phyloP scores from a whole-genome alignment of 2,888 invertebrate species.

The Tachina grossa region DNA sequence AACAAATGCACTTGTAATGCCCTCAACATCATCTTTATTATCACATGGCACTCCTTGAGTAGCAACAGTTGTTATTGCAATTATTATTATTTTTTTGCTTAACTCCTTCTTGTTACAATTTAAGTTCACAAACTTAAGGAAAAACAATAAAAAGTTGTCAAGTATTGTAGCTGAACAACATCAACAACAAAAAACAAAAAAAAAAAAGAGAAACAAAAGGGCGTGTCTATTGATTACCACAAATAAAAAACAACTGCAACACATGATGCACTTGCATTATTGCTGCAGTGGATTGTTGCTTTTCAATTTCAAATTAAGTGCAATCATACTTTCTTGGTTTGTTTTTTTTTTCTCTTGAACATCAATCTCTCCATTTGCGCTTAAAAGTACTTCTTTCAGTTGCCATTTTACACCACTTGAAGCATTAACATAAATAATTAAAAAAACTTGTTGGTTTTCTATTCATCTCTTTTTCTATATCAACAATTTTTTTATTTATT shows the following conservation, averaged over 20 bases:
- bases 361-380: neutral
- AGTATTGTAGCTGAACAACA: neutral
- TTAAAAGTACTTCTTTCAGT: neutral
- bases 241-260: conserved; percentile 8
- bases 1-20: conserved; percentile 21
- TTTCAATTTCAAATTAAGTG: neutral
- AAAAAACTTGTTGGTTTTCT: neutral
- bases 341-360: neutral
- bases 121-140: conserved; percentile 73
- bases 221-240: conserved; percentile 66
- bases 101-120: conserved; percentile 54
- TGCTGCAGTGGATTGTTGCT: neutral
- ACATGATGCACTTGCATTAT: neutral
- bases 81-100: conserved; percentile 18
- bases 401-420: conserved; percentile 1
- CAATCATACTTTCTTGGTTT: neutral
- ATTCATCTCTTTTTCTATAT: too few relatives aligned
- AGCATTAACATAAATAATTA: neutral
- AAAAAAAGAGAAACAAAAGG: conserved; percentile 49
- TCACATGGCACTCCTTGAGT: conserved; percentile 36
- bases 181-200: neutral
- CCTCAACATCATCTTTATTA: conserved; percentile 27
- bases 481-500: too few relatives aligned
- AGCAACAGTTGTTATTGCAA: conserved; percentile 72
- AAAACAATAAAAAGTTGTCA: conserved; percentile 60